Evolutionary conservation across 2,797 vertebrate genomes (phyloP), one percentile per base, ranked within the genome.

Genomic region (Peromyscus eremicus): DNA sequence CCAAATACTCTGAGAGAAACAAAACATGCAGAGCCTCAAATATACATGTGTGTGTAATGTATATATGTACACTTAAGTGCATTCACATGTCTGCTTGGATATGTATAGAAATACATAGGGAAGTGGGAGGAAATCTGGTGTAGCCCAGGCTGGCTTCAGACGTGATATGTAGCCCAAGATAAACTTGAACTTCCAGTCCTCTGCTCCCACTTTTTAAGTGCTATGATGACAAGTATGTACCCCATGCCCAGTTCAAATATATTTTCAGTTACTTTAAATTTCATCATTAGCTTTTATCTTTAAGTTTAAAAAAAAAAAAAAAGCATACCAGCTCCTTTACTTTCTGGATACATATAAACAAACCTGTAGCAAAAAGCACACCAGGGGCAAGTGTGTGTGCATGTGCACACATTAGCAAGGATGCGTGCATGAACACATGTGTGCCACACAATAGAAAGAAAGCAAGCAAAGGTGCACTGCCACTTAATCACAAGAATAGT

Each of bases 401-500:
- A 21, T 8, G 7, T 91, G 16, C 40, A 11, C 62, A 55, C 32
- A 19, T 12, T 29, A 66, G 62, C 46, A 57, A 12, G 52, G 43
- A n/a, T 79, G 1, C 5, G 5, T 21, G 6, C 14, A 13, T 85
- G 12, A 77, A 25, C 55, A 40, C 9, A 17, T 8, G 4, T 2
- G 1, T 55, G 46, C 14, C 66, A 49, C 23, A 6, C 49, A 94
- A 98, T 62, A 17, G 92, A 9, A 81, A 89, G 94, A 97, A 94
- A 62, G 88, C 93, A 68, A 27, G 34, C 70, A 96, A 5, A 57
- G 12, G 49, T 70, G 52, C 40, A 27, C 93, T 94, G 76, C 92
- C 73, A 70, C 29, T 7, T 97, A 92, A 46, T 87, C 64, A 68
- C 32, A 23, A 13, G 32, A 25, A 70, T 79, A 21, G 29, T 43